Evolutionary conservation across 2,113 vertebrate species (phyloP), one percentile per base, ranked within the genome.

Genomic region (Oreamnos americanus): DNA sequence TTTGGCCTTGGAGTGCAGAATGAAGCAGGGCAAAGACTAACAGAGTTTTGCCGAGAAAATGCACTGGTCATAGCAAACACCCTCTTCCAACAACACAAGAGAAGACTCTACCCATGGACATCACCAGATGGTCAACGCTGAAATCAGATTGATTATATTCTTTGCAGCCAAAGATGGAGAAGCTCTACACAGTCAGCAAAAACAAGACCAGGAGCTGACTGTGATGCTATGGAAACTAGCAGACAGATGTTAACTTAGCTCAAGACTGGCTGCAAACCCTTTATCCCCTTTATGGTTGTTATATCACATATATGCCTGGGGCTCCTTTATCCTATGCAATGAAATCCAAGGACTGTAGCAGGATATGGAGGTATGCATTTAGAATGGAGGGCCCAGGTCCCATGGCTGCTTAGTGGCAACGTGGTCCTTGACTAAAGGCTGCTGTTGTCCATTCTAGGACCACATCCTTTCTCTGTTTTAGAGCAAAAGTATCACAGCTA

Each of bases 321-420:
- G 5, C 3, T 28, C 62, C 26, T 81, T 25, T 36, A 2, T 39
- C 67, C 62, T 36, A 13, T 2, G 23, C 47, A 6, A 12, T 0
- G 8, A 60, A 79, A 87, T 36, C 33, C 62, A 57, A 92, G 17
- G 36, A 15, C 36, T 84, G 2, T n/a, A 28, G 25, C 6, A n/a
- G 3, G 14, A 11, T 10, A 13, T 1, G 33, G 8, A 19, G 17
- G 28, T 1, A 9, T 5, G 1, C 36, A 60, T 23, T 64, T 71
- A 78, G 47, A 85, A 43, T 19, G n/a, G 17, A 82, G 53, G 28
- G 19, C 17, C 28, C 55, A 7, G 39, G 74, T 36, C 33, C 3
- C 28, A 3, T 1, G n/a, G 49, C 39, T 15, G 0, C 7, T 30
- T 15, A 51, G 28, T 45, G 60, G 94, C 58, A 60, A 1, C 3